phyloP scores from a whole-genome alignment of 2,888 invertebrate genomes.

The Axea sp. region DNA sequence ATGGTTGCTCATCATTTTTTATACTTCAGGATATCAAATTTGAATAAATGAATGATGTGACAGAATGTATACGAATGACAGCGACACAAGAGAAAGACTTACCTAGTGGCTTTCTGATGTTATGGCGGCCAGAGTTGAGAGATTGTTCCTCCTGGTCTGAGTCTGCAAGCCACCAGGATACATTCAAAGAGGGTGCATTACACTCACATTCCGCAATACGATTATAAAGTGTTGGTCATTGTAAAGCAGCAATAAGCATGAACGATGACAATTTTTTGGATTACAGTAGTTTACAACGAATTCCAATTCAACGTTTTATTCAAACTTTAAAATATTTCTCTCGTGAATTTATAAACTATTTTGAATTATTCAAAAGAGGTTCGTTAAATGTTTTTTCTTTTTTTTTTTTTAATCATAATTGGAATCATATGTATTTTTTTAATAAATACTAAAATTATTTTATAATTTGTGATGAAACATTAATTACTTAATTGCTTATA shows the following conservation, averaged over 20 bases:
- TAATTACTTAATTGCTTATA: too few relatives aligned
- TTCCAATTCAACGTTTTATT: too few relatives aligned
- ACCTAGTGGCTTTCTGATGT: conserved; percentile 82
- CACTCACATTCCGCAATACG: conserved; percentile 79
- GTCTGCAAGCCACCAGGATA: conserved; percentile 78
- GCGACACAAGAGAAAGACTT: conserved; percentile 72
- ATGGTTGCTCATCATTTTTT: too few relatives aligned
- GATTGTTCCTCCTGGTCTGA: conserved; percentile 79
- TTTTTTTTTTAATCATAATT: too few relatives aligned
- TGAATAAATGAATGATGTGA: conserved; percentile 52
- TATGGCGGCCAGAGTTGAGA: conserved; percentile 77
- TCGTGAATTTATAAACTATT: too few relatives aligned
- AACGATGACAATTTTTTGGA: conserved; percentile 23
- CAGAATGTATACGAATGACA: conserved; percentile 33
- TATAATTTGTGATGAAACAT: too few relatives aligned
- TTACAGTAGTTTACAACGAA: conserved; percentile 23
- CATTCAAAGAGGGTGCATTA: conserved; percentile 78
- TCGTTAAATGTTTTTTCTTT: too few relatives aligned
- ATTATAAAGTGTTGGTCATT: conserved; percentile 73
- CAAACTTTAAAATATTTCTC: too few relatives aligned
- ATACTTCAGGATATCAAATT: too few relatives aligned
- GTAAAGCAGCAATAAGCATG: conserved; percentile 59
- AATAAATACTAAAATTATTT: too few relatives aligned
- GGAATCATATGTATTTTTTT: too few relatives aligned
- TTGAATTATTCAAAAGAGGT: too few relatives aligned